A percentile compares a stretch with the other conserved stretches of the same genome.
Evolutionary conservation across 2,888 invertebrate species (phyloP).

Genomic region (Ceriagrion tenellum): DNA sequence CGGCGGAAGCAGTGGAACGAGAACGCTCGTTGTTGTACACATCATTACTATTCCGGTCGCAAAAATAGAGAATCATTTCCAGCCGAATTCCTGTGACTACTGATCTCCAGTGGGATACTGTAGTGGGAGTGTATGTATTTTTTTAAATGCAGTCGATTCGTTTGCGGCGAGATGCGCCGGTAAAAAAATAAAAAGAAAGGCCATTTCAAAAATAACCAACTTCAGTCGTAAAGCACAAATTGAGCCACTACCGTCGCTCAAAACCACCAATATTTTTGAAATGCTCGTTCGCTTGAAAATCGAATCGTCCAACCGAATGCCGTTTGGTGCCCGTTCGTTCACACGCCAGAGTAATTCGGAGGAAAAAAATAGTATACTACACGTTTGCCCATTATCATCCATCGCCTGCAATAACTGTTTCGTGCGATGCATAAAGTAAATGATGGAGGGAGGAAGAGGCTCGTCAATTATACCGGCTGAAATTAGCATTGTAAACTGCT

Average conservation of each 20-base stretch:
- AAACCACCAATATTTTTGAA: slow-evolving; percentile 36
- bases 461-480: neutral
- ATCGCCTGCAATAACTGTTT: slow-evolving; percentile 27
- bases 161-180: neutral
- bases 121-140: neutral
- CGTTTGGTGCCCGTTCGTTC: neutral
- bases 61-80: neutral
- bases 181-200: neutral
- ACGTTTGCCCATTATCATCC: slow-evolving; percentile 20
- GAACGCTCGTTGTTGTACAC: neutral
- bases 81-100: neutral
- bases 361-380: neutral
- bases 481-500: neutral
- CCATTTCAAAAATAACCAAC: slow-evolving; percentile 2
- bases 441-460: neutral
- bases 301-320: neutral
- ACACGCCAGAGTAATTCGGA: slow-evolving; percentile 5
- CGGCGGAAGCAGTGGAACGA: neutral
- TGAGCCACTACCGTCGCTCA: slow-evolving; percentile 9
- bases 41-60: neutral
- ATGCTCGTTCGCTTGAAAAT: slow-evolving; percentile 19
- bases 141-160: slow-evolving; percentile 32
- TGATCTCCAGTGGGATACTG: neutral
- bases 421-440: neutral
- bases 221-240: slow-evolving; percentile 32